A percentile compares a stretch with the other conserved stretches of the same genome.
These are phyloP conservation scores for Galleria mellonella DNA, from an alignment of 1,140 invertebrate species.

Conservation along the genomic window DNA sequence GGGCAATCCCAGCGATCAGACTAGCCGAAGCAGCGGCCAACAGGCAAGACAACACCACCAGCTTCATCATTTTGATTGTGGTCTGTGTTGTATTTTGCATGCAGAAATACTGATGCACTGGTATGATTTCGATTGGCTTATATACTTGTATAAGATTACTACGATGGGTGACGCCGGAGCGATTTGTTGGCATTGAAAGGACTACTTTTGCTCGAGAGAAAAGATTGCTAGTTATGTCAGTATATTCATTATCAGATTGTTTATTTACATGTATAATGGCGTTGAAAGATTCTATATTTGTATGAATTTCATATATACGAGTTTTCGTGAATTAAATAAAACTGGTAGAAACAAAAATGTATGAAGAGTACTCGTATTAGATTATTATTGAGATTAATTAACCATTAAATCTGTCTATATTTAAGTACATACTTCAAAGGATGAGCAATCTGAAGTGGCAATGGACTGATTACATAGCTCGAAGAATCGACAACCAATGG, in stretches of 20 bases:
- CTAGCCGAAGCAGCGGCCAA: slow-evolving; percentile 60
- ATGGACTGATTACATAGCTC: too few species aligned
- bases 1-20: slow-evolving; percentile 31
- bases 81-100: slow-evolving; percentile 47
- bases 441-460: too few species aligned
- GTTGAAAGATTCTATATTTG: too few species aligned
- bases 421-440: too few species aligned
- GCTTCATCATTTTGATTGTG: slow-evolving; percentile 66
- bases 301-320: too few species aligned
- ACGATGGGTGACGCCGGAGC: slow-evolving; percentile 28
- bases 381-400: too few species aligned
- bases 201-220: slow-evolving; percentile 25
- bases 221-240: slow-evolving; percentile 12
- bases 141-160: slow-evolving; percentile 19
- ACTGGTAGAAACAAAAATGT: too few species aligned
- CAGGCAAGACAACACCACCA: slow-evolving; percentile 75
- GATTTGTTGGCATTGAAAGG: slow-evolving; percentile 23
- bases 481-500: too few species aligned
- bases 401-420: too few species aligned
- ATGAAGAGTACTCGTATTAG: too few species aligned
- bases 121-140: slow-evolving; percentile 9
- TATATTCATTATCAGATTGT: slow-evolving; percentile 5
- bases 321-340: too few species aligned
- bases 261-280: too few species aligned
- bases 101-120: slow-evolving; percentile 30